phyloP scores from a whole-genome alignment of 1,140 invertebrate genomes.

The Drosophila pallidifrons region DNA sequence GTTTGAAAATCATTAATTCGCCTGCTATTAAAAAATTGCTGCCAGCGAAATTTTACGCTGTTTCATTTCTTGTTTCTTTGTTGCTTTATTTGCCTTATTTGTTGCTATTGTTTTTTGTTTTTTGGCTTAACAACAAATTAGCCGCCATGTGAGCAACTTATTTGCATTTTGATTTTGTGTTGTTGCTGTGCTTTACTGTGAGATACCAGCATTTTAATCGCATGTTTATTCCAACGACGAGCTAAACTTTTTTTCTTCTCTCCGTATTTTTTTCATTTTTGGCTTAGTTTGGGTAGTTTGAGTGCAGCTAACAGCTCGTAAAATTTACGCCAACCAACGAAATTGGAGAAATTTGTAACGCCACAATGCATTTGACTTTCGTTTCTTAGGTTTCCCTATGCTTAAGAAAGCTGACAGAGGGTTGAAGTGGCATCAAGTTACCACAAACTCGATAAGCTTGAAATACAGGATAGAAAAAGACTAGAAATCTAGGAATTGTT shows the following conservation, averaged over 20 bases:
- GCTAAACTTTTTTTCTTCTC: conserved; percentile 2
- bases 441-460: not conserved
- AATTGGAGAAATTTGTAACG: conserved; percentile 60
- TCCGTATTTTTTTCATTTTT: conserved; percentile 6
- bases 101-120: conserved; percentile 19
- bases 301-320: conserved; percentile 58
- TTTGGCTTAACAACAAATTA: conserved; percentile 47
- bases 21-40: conserved; percentile 53
- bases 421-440: not conserved
- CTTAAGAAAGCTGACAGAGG: conserved; percentile 40
- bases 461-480: not conserved
- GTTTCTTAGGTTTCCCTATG: conserved; percentile 35
- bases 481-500: no score
- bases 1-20: conserved; percentile 67
- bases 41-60: conserved; percentile 54
- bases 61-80: conserved; percentile 40
- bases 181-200: conserved; percentile 13
- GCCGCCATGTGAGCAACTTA: conserved; percentile 51
- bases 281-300: conserved; percentile 42
- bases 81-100: conserved; percentile 24
- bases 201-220: conserved; percentile 40
- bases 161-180: conserved; percentile 53
- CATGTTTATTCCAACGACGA: conserved; percentile 24
- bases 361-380: conserved; percentile 59
- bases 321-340: conserved; percentile 52